Base-by-base conservation (phyloP, 2,888 invertebrate genomes). In the Brachypterus glaber region DNA sequence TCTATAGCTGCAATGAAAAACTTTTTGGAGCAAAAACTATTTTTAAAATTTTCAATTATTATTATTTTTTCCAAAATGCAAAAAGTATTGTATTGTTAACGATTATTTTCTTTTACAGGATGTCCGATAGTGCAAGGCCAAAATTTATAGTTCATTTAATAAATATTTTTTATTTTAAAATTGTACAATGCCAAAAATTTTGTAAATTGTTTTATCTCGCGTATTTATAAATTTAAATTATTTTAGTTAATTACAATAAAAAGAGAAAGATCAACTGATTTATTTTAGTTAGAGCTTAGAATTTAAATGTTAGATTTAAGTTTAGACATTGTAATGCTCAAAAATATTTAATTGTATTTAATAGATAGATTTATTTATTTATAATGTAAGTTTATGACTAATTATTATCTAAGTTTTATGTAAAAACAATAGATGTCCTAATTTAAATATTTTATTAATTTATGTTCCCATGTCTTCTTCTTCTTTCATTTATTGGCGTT, bases 131-230 rank as follows among this genome's bases (percentile, higher is more conserved):
- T 55, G 26, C 52, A 55, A 47, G 53, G 53, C 43, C 51, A 52
- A 43, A 53, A 43, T 45, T 50, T 57, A 54, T 59, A 54, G 51
- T 54, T 27, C 8, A 27, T 9, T 50, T 32, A 34, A 42, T 40
- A 39, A 43, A 42, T 34, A 32, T 37, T 39, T 32, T 38, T 18
- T 37, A 40, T 44, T 32, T 40, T 27, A 9, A 27, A 44, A 43
- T 47, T 57, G 51, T 55, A 55, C 50, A 55, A 59, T 58, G 57
- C 58, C 58, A 59, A 59, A 59, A 53, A 58, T 52, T 54, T 47
- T 55, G 59, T 58, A 58, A 56, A 55, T 56, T 58, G 49, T 52
- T 54, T 43, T 49, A 48, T 39, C 43, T 27, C 12, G 12, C 27
- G 12, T 27, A 21, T 27, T 27, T 27, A 9, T 27, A n/a, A n/a